phyloP scores from a whole-genome alignment of 2,797 vertebrate genomes.

The Avahi laniger region DNA sequence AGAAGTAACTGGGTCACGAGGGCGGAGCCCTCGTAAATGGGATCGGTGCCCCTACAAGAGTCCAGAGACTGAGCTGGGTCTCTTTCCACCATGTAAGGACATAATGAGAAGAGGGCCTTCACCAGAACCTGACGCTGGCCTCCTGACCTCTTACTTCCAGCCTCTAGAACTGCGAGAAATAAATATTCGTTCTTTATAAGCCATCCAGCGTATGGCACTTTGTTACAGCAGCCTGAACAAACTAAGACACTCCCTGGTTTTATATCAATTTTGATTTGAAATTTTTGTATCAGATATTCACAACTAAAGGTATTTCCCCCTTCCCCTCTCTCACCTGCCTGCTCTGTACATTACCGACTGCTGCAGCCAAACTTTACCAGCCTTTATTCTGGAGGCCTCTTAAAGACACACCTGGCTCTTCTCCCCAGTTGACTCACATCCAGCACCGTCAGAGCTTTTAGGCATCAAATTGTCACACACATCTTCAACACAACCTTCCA shows the following conservation, averaged over 20 bases:
- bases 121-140: background rate
- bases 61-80: background rate
- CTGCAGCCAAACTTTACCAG: background rate
- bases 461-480: background rate
- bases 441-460: background rate
- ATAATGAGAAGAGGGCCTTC: background rate
- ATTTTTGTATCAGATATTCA: background rate
- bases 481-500: background rate
- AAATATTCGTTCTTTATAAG: background rate
- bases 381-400: background rate
- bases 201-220: background rate
- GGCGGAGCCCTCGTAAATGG: background rate
- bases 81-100: background rate
- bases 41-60: background rate
- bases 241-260: background rate
- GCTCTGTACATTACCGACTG: background rate
- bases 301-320: background rate
- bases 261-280: background rate
- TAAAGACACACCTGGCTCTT: background rate
- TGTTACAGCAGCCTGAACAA: background rate
- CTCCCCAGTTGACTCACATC: rapidly evolving
- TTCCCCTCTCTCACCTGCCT: background rate
- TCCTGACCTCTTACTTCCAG: background rate
- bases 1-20: background rate
- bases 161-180: background rate